A percentile compares a stretch with the other conserved stretches of the same genome.
Conservation (phyloP, 2,797 vertebrate genomes). For the Pipistrellus kuhlii region DNA sequence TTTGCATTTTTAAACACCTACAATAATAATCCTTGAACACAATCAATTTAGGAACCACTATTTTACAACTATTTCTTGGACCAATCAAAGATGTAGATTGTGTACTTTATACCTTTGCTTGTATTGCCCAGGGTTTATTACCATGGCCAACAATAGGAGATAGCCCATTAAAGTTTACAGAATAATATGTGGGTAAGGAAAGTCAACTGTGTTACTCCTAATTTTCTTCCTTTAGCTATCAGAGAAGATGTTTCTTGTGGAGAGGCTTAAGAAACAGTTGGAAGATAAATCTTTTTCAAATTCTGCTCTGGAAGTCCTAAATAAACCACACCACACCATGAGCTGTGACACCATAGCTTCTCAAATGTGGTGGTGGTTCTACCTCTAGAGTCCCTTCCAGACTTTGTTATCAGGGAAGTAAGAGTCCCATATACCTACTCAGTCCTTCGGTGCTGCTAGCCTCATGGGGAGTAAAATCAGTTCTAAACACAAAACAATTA, state of each 20-base stretch:
- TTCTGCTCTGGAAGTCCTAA: slow-evolving; percentile 4
- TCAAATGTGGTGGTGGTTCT: not conserved
- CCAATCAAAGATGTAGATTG: not conserved
- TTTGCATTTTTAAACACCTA: not conserved
- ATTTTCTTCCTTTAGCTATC: not conserved
- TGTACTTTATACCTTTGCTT: not conserved
- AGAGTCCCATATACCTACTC: not conserved
- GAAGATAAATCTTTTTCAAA: not conserved
- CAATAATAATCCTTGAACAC: slow-evolving; percentile 4
- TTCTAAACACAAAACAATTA: not conserved
- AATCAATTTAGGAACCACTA: not conserved
- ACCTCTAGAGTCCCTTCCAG: not conserved
- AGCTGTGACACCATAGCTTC: not conserved
- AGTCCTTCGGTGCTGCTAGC: not conserved
- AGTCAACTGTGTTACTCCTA: not conserved
- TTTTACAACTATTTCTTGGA: slow-evolving; percentile 9
- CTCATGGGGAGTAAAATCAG: not conserved
- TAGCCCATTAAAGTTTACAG: not conserved
- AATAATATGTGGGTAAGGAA: not conserved
- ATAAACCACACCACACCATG: not conserved
- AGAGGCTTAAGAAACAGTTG: not conserved
- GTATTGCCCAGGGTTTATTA: not conserved
- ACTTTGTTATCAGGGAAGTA: not conserved
- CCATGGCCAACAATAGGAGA: not conserved
- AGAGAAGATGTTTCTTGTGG: not conserved